phyloP scores from a whole-genome alignment of 2,113 vertebrate genomes.

The Vidua macroura region DNA sequence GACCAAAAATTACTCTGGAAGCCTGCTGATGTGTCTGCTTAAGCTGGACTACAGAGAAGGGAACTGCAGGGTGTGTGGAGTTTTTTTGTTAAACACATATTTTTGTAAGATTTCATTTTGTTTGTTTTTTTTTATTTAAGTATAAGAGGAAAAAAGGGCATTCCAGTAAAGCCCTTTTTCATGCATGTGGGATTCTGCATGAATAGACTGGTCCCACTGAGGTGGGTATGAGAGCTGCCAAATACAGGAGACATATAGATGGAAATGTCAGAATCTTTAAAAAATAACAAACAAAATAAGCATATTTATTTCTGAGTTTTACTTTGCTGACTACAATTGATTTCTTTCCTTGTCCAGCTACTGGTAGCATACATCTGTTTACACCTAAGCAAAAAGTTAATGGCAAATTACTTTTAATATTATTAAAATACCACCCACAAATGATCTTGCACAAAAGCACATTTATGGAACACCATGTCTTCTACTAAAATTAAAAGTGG shows the following conservation, averaged over 20 bases:
- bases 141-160: not conserved
- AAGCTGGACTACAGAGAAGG: not conserved
- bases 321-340: not conserved
- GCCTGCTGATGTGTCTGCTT: not conserved
- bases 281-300: not conserved
- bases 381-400: not conserved
- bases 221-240: not conserved
- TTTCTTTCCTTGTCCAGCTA: not conserved
- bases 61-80: not conserved
- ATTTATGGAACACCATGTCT: not conserved
- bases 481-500: not conserved
- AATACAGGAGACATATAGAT: not conserved
- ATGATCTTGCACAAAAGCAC: not conserved
- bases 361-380: not conserved
- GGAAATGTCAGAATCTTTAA: not conserved
- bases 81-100: not conserved
- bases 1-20: constrained; percentile 1
- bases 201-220: not conserved
- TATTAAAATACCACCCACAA: not conserved
- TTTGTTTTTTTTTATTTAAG: too few species aligned
- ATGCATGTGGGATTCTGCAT: not conserved
- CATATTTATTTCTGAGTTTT: not conserved
- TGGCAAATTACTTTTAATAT: not conserved
- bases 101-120: not conserved
- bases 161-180: not conserved